Base-by-base conservation (phyloP, 2,113 vertebrate genomes). In the Barbus barbus region DNA sequence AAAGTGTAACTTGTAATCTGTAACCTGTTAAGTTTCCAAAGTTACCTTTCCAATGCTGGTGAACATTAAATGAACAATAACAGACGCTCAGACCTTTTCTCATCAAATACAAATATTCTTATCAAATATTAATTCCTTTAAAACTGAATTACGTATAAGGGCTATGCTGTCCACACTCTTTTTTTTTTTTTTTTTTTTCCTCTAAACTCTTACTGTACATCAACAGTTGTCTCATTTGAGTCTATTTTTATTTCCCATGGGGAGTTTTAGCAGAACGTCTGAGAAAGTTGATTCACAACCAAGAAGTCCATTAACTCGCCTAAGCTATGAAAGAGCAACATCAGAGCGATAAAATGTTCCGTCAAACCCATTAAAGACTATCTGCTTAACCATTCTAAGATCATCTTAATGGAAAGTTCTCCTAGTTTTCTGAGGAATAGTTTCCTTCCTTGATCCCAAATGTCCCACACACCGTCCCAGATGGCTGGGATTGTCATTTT, bases 401-500 rank as follows among this genome's bases (percentile, higher is more conserved):
- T 56, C 46, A 53, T 46, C 71, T 72, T 36, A 71, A 82, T 71
- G 48, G 65, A 71, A 82, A 51, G 46, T 67, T 36, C 24, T 22
- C 41, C 44, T 72, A 33, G 51, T 48, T 26, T 48, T 82, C 20
- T 28, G 20, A 67, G 26, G 61, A 13, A 33, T 51, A 14, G 44
- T 53, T 69, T 81, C 51, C 76, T n/a, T 61, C 56, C 22, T 9
- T 4, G 6, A 9, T 14, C 41, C 63, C 36, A 31, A 8, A 65
- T 78, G 31, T 78, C 58, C 61, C 46, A 28, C 65, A 18, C 36
- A 20, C 60, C 31, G 58, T 85, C 69, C 56, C 72, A 75, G 85
- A 81, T 86, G 80, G 67, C 56, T 84, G 16, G 46, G 74, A 72
- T 76, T 83, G 76, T 78, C 44, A 46, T 84, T 82, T 77, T 76